A percentile compares a stretch with the other conserved stretches of the same genome.
Evolutionary conservation across 1,140 invertebrate species (phyloP).

Genomic region (Eubasilissa regina): DNA sequence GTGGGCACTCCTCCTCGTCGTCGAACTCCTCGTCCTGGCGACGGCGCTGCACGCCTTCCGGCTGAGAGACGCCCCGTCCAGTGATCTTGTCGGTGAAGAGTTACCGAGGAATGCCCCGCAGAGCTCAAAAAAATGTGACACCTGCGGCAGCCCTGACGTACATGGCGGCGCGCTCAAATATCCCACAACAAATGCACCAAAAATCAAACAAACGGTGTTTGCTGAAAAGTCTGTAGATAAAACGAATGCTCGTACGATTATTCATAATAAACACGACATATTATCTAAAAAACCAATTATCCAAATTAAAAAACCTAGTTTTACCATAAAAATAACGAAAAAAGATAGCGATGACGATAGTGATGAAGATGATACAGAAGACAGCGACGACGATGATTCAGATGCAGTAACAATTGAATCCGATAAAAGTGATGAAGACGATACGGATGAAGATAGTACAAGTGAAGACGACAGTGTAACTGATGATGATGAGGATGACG

Average conservation of each 20-base stretch:
- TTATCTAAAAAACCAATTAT: conserved; percentile 39
- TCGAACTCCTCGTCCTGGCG: conserved; percentile 66
- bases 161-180: not conserved
- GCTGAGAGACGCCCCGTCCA: conserved; percentile 66
- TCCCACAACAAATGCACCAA: conserved; percentile 15
- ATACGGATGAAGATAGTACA: conserved; percentile 40
- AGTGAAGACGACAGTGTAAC: conserved; percentile 48
- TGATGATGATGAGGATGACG: conserved; percentile 53
- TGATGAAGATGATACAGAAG: conserved; percentile 47
- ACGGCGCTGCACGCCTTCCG: conserved; percentile 71
- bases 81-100: conserved; percentile 61
- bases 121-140: conserved; percentile 48
- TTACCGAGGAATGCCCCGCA: conserved; percentile 20
- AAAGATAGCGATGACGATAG: conserved; percentile 60
- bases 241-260: not conserved
- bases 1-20: conserved; percentile 63
- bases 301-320: conserved; percentile 42
- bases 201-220: conserved; percentile 36
- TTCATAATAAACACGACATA: conserved; percentile 39
- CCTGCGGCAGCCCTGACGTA: conserved; percentile 15
- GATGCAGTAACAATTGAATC: conserved; percentile 56
- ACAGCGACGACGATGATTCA: conserved; percentile 57
- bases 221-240: conserved; percentile 14
- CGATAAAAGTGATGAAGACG: conserved; percentile 50
- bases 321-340: conserved; percentile 43